Conservation (phyloP, 2,113 vertebrate species). For the Pholis gunnellus region DNA sequence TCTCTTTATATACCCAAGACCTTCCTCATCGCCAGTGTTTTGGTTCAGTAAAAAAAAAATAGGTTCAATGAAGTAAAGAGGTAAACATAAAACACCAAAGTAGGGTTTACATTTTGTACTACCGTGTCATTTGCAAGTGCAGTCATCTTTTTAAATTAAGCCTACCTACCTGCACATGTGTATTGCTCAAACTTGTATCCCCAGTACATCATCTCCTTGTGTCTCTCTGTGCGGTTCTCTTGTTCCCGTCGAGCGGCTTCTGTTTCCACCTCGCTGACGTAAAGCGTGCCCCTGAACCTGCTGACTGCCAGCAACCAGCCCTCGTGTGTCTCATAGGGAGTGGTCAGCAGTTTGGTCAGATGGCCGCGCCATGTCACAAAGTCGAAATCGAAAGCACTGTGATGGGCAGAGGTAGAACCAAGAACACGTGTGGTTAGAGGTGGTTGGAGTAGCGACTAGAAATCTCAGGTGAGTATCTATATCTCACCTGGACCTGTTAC, state of each 20-base stretch:
- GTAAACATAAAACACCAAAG: too few relatives aligned
- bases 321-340: constrained; percentile 90
- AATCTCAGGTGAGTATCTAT: not conserved
- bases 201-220: constrained; percentile 91
- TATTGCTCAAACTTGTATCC: constrained; percentile 96
- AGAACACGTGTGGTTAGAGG: not conserved
- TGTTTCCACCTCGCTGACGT: constrained; percentile 93
- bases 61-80: too few relatives aligned
- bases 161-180: constrained; percentile 86
- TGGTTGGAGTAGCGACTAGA: not conserved
- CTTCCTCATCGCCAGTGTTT: not conserved
- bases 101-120: too few relatives aligned
- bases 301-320: constrained; percentile 91
- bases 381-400: constrained; percentile 86
- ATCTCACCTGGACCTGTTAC: not conserved
- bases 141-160: not conserved
- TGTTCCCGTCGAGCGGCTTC: constrained; percentile 81
- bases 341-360: constrained; percentile 91
- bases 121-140: too few relatives aligned
- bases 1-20: not conserved
- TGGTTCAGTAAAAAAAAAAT: too few relatives aligned
- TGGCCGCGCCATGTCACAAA: constrained; percentile 93
- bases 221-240: constrained; percentile 81
- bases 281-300: constrained; percentile 86
- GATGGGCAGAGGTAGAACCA: constrained; percentile 29